phyloP scores from a whole-genome alignment of 2,113 vertebrate species.

The Brachyistius frenatus region DNA sequence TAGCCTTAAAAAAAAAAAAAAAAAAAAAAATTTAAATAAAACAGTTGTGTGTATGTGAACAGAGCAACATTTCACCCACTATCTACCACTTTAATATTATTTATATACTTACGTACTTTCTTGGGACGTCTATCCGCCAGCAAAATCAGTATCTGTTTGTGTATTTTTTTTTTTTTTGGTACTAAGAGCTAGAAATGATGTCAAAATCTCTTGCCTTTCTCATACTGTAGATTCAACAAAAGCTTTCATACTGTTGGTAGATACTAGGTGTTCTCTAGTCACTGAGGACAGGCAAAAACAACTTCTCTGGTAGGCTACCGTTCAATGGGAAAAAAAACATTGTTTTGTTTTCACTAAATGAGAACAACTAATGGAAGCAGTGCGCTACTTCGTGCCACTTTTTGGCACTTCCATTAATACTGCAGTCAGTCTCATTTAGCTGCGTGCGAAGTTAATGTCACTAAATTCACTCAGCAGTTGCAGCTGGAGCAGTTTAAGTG shows the following conservation, averaged over 20 bases:
- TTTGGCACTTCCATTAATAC: constrained; percentile 1
- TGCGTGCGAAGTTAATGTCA: constrained; percentile 27
- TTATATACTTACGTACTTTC: constrained; percentile 14
- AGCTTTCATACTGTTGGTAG: background rate
- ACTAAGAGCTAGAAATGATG: background rate
- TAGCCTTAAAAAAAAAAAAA: background rate
- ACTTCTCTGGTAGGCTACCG: background rate
- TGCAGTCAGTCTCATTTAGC: constrained; percentile 31
- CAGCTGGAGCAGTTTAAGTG: constrained; percentile 10
- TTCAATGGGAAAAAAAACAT: background rate
- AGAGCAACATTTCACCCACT: background rate
- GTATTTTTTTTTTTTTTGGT: background rate
- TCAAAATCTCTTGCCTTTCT: background rate
- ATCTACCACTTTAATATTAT: constrained; percentile 9
- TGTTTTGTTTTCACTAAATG: constrained; percentile 12
- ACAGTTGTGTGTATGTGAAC: background rate
- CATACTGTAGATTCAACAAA: background rate
- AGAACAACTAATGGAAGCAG: constrained; percentile 10
- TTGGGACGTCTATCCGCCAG: background rate
- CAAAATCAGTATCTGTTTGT: background rate
- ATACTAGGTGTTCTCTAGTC: background rate
- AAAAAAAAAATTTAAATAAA: background rate
- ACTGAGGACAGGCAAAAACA: background rate
- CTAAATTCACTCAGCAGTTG: constrained; percentile 34
- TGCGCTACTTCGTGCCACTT: background rate